These are phyloP conservation scores for Eupleurogrammus muticus DNA, from an alignment of 2,797 vertebrate species.

Conservation along the genomic window DNA sequence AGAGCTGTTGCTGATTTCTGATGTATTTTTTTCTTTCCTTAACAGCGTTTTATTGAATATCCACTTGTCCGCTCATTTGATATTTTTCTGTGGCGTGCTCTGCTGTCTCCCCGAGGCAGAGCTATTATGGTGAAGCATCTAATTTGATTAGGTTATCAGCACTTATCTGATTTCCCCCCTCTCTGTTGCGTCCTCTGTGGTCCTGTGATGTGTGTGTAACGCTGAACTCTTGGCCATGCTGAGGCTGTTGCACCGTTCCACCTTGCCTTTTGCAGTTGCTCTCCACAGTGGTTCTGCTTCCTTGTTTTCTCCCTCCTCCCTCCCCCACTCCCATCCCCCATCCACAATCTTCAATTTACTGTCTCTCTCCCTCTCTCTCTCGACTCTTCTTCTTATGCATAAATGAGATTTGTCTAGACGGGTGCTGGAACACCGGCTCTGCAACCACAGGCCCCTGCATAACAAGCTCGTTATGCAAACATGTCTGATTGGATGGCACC, in stretches of 20 bases:
- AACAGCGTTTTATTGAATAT: slow-evolving; percentile 50
- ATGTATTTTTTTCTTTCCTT: slow-evolving; percentile 33
- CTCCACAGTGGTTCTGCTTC: slow-evolving; percentile 61
- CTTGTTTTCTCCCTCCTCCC: slow-evolving; percentile 61
- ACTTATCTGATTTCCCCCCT: slow-evolving; percentile 69
- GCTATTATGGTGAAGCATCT: slow-evolving; percentile 68
- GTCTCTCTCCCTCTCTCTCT: slow-evolving; percentile 40
- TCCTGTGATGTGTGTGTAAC: slow-evolving; percentile 54
- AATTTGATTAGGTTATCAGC: slow-evolving; percentile 74
- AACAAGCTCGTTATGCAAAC: slow-evolving; percentile 89
- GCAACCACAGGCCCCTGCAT: slow-evolving; percentile 85
- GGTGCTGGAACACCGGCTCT: slow-evolving; percentile 79
- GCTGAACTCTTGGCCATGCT: slow-evolving; percentile 58
- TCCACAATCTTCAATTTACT: slow-evolving; percentile 68
- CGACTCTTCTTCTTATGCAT: slow-evolving; percentile 74
- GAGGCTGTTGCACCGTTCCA: slow-evolving; percentile 53
- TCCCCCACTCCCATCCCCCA: slow-evolving; percentile 67
- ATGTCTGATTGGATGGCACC: slow-evolving; percentile 85
- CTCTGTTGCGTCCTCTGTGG: slow-evolving; percentile 53
- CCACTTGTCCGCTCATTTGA: slow-evolving; percentile 46
- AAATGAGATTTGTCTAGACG: slow-evolving; percentile 89
- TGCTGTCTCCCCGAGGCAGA: slow-evolving; percentile 57
- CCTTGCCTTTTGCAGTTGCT: slow-evolving; percentile 60
- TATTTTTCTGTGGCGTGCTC: slow-evolving; percentile 47
- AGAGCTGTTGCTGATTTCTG: slow-evolving; percentile 41